phyloP scores from a whole-genome alignment of 2,797 vertebrate species.

The Cuculus canorus region DNA sequence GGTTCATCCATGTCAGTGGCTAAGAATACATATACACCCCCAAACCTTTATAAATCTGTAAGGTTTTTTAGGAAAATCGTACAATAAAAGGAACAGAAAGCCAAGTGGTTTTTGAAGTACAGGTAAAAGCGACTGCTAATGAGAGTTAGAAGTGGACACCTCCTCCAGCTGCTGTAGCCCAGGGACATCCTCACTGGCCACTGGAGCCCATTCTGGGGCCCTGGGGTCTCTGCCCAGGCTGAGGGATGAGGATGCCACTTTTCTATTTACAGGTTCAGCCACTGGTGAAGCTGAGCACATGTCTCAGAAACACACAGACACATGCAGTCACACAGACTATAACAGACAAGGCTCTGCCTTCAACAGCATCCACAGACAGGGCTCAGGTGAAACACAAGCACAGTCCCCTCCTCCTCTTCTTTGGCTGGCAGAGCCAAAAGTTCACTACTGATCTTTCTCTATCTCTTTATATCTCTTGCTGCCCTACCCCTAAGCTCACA shows the following conservation, averaged over 20 bases:
- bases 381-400: background rate
- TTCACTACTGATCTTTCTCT: background rate
- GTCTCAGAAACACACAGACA: background rate
- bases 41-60: background rate
- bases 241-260: background rate
- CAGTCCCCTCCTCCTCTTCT: no score
- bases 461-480: background rate
- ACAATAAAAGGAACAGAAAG: background rate
- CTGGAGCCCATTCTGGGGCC: background rate
- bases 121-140: background rate
- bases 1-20: background rate
- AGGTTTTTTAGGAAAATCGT: background rate
- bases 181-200: background rate
- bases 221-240: no score
- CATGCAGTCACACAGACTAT: background rate
- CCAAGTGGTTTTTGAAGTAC: background rate
- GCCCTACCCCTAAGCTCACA: background rate
- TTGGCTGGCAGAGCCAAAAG: background rate
- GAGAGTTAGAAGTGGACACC: background rate
- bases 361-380: background rate
- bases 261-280: background rate
- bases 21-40: background rate
- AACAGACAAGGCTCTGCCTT: background rate
- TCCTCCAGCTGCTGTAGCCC: fast-evolving
- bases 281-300: background rate